Conservation (phyloP, 2,113 vertebrate species). For the Chionodraco myersi region DNA sequence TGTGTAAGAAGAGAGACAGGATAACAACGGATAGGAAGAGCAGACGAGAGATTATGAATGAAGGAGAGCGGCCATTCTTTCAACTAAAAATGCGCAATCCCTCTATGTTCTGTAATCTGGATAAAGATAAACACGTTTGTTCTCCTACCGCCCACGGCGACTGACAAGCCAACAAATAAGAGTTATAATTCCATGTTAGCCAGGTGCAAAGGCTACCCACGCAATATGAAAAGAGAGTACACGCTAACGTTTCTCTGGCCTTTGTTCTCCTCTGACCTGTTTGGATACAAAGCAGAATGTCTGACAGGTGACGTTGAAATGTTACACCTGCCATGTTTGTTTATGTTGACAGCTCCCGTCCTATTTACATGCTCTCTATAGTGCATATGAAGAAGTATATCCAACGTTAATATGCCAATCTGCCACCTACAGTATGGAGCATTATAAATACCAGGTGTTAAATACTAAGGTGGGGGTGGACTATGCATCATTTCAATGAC, state of each 20-base stretch:
- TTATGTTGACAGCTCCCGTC: slow-evolving; percentile 26
- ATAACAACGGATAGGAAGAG: slow-evolving; percentile 16
- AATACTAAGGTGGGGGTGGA: not conserved
- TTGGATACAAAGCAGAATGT: slow-evolving; percentile 1
- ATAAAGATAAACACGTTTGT: slow-evolving; percentile 11
- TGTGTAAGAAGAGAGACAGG: slow-evolving; percentile 10
- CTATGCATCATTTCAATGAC: not conserved
- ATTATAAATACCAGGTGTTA: slow-evolving; percentile 12
- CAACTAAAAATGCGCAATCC: not conserved
- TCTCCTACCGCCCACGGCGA: not conserved
- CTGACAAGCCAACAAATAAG: slow-evolving; percentile 22
- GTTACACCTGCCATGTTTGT: slow-evolving; percentile 43
- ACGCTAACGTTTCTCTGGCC: not conserved
- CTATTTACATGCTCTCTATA: slow-evolving; percentile 13
- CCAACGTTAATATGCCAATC: slow-evolving; percentile 12
- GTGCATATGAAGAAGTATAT: slow-evolving; percentile 4
- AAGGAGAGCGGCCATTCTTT: slow-evolving; percentile 33
- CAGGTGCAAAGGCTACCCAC: slow-evolving; percentile 32
- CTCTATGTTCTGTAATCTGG: slow-evolving; percentile 7
- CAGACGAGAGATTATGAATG: slow-evolving; percentile 13
- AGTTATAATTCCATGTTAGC: slow-evolving; percentile 8
- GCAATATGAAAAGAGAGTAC: not conserved
- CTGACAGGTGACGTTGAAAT: slow-evolving; percentile 28
- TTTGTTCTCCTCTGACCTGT: slow-evolving; percentile 20
- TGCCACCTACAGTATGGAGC: not conserved